A percentile compares a stretch with the other conserved stretches of the same genome.
phyloP scores from a whole-genome alignment of 92 coral and sea anemone genomes.

The Porites rus region DNA sequence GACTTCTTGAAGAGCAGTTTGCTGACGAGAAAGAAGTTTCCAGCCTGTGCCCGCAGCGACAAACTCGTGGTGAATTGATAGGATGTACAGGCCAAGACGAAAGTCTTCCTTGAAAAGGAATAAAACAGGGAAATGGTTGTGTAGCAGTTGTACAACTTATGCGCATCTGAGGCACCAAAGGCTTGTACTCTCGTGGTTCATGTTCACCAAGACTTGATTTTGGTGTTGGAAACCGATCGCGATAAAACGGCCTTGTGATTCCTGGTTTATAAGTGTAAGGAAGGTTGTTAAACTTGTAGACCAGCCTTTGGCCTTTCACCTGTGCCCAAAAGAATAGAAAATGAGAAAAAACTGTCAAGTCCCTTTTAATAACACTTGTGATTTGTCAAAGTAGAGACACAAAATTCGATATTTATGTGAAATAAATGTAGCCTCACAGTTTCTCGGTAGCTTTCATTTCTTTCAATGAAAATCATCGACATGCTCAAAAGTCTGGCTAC shows the following conservation, averaged over 20 bases:
- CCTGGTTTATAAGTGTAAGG: constrained; percentile 86
- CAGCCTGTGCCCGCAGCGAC: not conserved
- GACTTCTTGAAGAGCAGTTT: not conserved
- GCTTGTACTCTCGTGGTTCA: not conserved
- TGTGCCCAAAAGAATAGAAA: constrained; percentile 2
- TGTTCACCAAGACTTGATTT: not conserved
- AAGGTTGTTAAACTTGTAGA: constrained; percentile 82
- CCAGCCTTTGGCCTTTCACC: constrained; percentile 89
- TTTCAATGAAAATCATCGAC: too few species aligned
- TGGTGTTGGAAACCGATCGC: not conserved
- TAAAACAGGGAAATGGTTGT: not conserved
- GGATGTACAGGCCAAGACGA: constrained; percentile 22
- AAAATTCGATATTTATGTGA: too few species aligned
- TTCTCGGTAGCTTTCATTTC: too few species aligned
- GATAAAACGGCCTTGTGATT: constrained; percentile 18
- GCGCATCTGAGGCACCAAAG: not conserved
- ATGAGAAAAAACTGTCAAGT: not conserved
- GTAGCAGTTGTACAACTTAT: not conserved
- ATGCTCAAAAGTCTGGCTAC: too few species aligned
- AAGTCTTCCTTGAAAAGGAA: not conserved
- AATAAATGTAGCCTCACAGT: too few species aligned
- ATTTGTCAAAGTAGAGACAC: too few species aligned
- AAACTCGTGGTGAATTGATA: constrained; percentile 3
- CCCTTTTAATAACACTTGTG: too few species aligned
- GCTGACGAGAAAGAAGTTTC: not conserved